Conservation (phyloP, 2,888 invertebrate species). For the Diachrysia chrysitis region DNA sequence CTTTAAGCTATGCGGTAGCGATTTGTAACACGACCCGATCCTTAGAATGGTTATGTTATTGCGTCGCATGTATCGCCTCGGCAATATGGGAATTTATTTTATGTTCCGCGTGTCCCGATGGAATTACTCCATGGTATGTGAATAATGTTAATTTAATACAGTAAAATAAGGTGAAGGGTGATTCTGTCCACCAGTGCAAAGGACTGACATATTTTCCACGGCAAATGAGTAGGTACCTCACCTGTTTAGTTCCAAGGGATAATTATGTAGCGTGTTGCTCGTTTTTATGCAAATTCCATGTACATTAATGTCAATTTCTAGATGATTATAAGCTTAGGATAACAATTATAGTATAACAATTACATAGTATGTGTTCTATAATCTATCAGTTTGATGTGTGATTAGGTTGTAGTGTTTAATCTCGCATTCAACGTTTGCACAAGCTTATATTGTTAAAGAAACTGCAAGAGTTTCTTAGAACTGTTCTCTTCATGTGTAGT, state of each 20-base stretch:
- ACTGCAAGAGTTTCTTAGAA: not conserved
- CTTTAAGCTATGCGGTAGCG: slow-evolving; percentile 12
- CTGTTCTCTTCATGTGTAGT: not conserved
- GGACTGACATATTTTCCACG: slow-evolving; percentile 57
- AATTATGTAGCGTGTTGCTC: slow-evolving; percentile 67
- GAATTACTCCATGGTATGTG: slow-evolving; percentile 26
- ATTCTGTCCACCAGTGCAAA: slow-evolving; percentile 51
- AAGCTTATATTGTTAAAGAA: not conserved
- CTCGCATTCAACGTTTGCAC: not conserved
- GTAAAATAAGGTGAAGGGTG: slow-evolving; percentile 38
- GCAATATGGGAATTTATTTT: slow-evolving; percentile 33
- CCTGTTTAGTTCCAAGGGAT: slow-evolving; percentile 73
- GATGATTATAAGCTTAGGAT: not conserved
- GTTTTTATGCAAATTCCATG: slow-evolving; percentile 63
- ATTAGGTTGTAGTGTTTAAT: not conserved
- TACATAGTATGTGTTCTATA: not conserved
- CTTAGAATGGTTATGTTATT: slow-evolving; percentile 10
- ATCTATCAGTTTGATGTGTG: not conserved
- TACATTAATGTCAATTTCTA: slow-evolving; percentile 31
- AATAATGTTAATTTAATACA: slow-evolving; percentile 37
- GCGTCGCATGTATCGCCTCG: slow-evolving; percentile 17
- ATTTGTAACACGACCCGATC: slow-evolving; percentile 12
- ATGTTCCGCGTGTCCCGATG: slow-evolving; percentile 28
- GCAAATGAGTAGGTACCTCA: slow-evolving; percentile 65
- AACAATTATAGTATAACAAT: not conserved